These are phyloP conservation scores for Xestia xanthographa DNA, from an alignment of 2,888 invertebrate genomes.

Conservation along the genomic window DNA sequence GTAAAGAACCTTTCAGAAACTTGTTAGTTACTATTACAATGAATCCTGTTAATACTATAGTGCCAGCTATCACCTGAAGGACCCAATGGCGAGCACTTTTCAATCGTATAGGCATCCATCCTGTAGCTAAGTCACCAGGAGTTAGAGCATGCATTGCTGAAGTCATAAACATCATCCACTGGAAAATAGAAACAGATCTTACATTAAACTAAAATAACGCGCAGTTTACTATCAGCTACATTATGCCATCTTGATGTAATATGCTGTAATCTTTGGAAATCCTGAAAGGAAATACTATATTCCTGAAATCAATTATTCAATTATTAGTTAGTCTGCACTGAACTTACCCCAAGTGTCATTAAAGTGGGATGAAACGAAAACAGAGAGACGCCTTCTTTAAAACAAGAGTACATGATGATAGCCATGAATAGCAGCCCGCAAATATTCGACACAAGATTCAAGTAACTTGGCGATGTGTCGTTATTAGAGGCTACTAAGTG, in stretches of 20 bases:
- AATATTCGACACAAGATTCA: constrained; percentile 83
- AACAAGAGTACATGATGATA: constrained; percentile 82
- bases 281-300: background rate
- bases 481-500: constrained; percentile 79
- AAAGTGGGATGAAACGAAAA: constrained; percentile 88
- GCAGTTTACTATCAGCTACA: background rate
- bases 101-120: constrained; percentile 88
- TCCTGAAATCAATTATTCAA: background rate
- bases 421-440: constrained; percentile 80
- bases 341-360: constrained; percentile 87
- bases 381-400: constrained; percentile 78
- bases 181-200: constrained; percentile 67
- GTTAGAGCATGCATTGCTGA: constrained; percentile 87
- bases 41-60: constrained; percentile 80
- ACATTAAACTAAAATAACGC: background rate
- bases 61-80: constrained; percentile 80
- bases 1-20: constrained; percentile 77
- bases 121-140: constrained; percentile 88
- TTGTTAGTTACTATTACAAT: constrained; percentile 85
- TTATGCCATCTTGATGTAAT: background rate
- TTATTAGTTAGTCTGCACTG: background rate
- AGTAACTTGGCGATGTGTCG: constrained; percentile 79
- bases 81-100: constrained; percentile 89
- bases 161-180: constrained; percentile 88
- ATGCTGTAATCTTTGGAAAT: background rate